Conservation (phyloP, 2,888 invertebrate species). For the Acanthosepion esculentum region DNA sequence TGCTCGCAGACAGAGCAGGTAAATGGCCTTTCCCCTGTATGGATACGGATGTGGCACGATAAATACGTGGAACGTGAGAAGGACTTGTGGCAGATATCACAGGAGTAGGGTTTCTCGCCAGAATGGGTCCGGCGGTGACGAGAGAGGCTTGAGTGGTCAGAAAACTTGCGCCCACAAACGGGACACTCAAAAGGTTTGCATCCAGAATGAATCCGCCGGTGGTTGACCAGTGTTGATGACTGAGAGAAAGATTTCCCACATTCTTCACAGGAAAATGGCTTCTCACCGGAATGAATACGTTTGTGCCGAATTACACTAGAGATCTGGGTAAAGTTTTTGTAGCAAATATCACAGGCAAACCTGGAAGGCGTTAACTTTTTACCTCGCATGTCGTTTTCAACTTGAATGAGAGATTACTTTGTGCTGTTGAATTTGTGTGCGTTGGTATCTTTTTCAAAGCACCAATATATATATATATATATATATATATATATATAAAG, state of each 20-base stretch:
- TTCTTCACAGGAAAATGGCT: slow-evolving; percentile 34
- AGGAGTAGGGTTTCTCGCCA: slow-evolving; percentile 41
- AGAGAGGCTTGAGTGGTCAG: slow-evolving; percentile 42
- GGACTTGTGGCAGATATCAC: slow-evolving; percentile 43
- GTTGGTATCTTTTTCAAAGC: not conserved
- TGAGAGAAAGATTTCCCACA: slow-evolving; percentile 40
- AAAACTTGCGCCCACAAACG: slow-evolving; percentile 38
- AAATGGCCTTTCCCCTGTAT: slow-evolving; percentile 34
- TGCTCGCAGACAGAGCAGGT: slow-evolving; percentile 15
- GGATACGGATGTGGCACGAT: slow-evolving; percentile 36
- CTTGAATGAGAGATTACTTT: not conserved
- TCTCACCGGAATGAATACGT: slow-evolving; percentile 43
- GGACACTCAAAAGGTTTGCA: slow-evolving; percentile 39
- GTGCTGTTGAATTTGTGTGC: not conserved
- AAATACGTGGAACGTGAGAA: slow-evolving; percentile 38
- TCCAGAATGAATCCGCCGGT: slow-evolving; percentile 39
- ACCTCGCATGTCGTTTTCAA: not conserved
- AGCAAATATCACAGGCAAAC: slow-evolving; percentile 40
- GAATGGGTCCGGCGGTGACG: slow-evolving; percentile 42
- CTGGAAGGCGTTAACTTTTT: not conserved
- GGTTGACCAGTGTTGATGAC: slow-evolving; percentile 47
- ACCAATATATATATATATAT: not conserved
- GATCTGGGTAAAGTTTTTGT: slow-evolving; percentile 40
- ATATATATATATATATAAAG: not conserved
- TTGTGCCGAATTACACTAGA: slow-evolving; percentile 45